These are phyloP conservation scores for Zoanthus sociatus DNA, from an alignment of 92 coral and sea anemone species.

Conservation along the genomic window DNA sequence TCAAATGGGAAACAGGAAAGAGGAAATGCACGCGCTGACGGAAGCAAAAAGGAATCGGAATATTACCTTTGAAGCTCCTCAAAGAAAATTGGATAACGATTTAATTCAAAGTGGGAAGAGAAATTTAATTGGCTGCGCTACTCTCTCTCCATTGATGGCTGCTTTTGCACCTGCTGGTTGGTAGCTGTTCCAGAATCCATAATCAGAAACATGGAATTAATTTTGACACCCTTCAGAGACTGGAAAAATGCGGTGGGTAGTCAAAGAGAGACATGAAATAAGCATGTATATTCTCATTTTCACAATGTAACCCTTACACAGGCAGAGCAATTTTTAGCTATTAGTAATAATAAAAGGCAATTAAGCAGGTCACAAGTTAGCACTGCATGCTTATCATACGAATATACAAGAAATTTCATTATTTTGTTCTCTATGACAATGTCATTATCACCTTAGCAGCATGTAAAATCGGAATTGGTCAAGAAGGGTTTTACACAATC, in stretches of 20 bases:
- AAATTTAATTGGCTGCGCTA: constrained; percentile 19
- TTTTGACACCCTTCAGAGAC: background rate
- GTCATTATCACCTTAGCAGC: background rate
- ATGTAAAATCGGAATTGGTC: background rate
- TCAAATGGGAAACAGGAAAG: too few species aligned
- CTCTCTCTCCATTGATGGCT: background rate
- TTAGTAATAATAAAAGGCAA: background rate
- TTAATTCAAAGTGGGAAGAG: constrained; percentile 29
- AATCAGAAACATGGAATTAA: background rate
- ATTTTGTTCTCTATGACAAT: constrained; percentile 45
- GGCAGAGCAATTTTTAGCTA: too few species aligned
- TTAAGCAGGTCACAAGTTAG: constrained; percentile 14
- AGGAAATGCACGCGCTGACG: too few species aligned
- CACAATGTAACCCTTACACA: background rate
- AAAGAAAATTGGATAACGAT: background rate
- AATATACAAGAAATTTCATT: constrained; percentile 23
- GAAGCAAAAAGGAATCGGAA: too few species aligned
- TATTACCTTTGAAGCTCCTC: too few species aligned
- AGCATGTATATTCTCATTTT: background rate
- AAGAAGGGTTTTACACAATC: too few species aligned
- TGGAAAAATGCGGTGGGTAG: too few species aligned
- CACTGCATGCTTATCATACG: too few species aligned
- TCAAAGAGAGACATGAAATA: background rate
- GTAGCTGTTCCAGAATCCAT: too few species aligned
- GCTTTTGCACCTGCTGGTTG: constrained; percentile 29